phyloP scores from a whole-genome alignment of 2,797 vertebrate genomes.

The Poecilia velifera region DNA sequence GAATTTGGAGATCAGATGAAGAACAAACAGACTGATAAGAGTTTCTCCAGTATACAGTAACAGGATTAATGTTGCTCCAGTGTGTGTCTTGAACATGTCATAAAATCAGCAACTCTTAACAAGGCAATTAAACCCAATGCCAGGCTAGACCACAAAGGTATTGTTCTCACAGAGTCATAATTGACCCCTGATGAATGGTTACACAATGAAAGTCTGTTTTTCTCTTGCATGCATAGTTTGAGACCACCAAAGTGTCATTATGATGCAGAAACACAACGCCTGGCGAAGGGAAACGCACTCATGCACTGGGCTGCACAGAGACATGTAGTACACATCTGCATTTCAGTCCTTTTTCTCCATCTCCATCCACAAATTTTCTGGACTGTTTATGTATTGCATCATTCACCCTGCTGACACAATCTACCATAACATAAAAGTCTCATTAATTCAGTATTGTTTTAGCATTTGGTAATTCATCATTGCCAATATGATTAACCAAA shows the following conservation, averaged over 20 bases:
- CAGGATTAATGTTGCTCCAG: conserved; percentile 39
- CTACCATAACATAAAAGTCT: conserved; percentile 63
- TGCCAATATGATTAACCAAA: conserved; percentile 72
- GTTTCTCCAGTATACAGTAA: conserved; percentile 31
- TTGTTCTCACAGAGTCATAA: conserved; percentile 51
- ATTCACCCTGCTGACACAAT: conserved; percentile 63
- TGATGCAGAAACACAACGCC: conserved; percentile 30
- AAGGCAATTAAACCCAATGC: conserved; percentile 50
- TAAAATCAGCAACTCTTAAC: conserved; percentile 65
- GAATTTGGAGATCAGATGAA: background rate
- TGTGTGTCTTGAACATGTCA: conserved; percentile 41
- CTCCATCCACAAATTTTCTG: conserved; percentile 5
- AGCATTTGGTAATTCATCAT: conserved; percentile 72
- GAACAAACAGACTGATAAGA: background rate
- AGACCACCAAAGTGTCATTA: conserved; percentile 49
- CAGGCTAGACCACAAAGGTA: conserved; percentile 34
- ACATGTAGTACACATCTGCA: background rate
- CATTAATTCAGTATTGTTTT: conserved; percentile 70
- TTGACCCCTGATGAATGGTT: conserved; percentile 53
- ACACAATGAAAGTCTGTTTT: conserved; percentile 30
- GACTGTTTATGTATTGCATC: conserved; percentile 59
- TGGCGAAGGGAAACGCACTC: conserved; percentile 16
- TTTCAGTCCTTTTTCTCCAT: background rate
- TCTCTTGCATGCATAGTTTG: conserved; percentile 12
- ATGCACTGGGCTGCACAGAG: background rate